Evolutionary conservation across 2,797 vertebrate genomes (phyloP).

Genomic region (Orestias chungarensis): DNA sequence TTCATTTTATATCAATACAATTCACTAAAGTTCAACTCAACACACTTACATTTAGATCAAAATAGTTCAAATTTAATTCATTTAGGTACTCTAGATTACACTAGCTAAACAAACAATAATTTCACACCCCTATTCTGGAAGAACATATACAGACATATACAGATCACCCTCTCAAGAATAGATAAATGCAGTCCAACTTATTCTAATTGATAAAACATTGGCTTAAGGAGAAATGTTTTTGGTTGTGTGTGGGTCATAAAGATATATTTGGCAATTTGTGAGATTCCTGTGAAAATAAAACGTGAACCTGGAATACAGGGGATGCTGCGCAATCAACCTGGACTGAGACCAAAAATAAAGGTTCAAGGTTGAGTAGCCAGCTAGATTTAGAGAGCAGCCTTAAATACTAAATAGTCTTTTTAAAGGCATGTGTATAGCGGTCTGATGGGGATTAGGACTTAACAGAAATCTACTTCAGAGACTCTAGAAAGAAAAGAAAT

Average conservation of each 20-base stretch:
- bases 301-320: neutral
- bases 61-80: neutral
- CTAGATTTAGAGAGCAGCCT: slow-evolving; percentile 25
- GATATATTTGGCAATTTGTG: neutral
- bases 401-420: slow-evolving; percentile 35
- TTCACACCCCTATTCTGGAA: neutral
- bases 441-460: slow-evolving; percentile 22
- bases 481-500: slow-evolving; percentile 2
- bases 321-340: neutral
- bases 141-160: neutral
- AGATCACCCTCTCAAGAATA: neutral
- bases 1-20: neutral
- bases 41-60: neutral
- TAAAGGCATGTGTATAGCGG: neutral
- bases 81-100: neutral
- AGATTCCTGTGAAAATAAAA: slow-evolving; percentile 34
- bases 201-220: neutral
- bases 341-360: slow-evolving; percentile 39
- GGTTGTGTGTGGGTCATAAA: too few relatives aligned
- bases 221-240: neutral
- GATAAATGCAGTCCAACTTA: neutral
- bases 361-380: slow-evolving; percentile 36
- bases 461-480: slow-evolving; percentile 13
- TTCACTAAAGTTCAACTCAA: neutral
- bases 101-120: neutral